Base-by-base conservation (phyloP, 1,140 invertebrate species). In the Zaprionus vittiger region DNA sequence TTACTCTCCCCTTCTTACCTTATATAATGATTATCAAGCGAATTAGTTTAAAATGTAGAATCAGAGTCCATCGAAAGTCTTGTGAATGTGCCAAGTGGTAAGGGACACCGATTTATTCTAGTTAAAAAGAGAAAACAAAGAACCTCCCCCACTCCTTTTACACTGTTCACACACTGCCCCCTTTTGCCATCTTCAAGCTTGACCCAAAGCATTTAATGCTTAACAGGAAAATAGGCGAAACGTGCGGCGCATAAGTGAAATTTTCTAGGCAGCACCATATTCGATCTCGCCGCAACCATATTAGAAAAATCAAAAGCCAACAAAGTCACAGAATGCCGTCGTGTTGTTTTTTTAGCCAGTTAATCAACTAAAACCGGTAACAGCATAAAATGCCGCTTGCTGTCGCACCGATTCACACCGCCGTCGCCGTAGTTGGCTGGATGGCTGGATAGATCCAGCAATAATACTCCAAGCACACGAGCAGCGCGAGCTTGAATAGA, bases 281-380 rank as follows among this genome's bases (percentile, higher is more conserved):
- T 77, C 84, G 75, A 81, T 90, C 78, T 72, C 73, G 63, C 66
- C 76, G 78, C 76, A 67, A 34, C 84, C 84, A 89, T 89, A 89
- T 89, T 79, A 79, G 81, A 79, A 72, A 89, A 84, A 70, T 68
- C 68, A 55, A 81, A 84, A 81, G 68, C 68, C 69, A 83, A 63
- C 79, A 81, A 83, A 73, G 65, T 73, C 77, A 81, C 67, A 77
- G 81, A 65, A 68, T 86, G 79, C 69, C 80, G 71, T 52, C 38
- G 63, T 62, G 61, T 26, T 63, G 38, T 63, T 38, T 63, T 31
- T 66, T 54, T 64, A 75, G 66, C 22, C 61, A 84, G 81, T 89
- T 87, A 84, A 87, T 90, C 89, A 90, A 89, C 81, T 75, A 76
- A 87, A 89, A 89, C 84, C 85, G 84, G 84, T 89, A 89, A 85